These are phyloP conservation scores for Pegoplata infirma DNA, from an alignment of 2,888 invertebrate genomes.

Conservation along the genomic window DNA sequence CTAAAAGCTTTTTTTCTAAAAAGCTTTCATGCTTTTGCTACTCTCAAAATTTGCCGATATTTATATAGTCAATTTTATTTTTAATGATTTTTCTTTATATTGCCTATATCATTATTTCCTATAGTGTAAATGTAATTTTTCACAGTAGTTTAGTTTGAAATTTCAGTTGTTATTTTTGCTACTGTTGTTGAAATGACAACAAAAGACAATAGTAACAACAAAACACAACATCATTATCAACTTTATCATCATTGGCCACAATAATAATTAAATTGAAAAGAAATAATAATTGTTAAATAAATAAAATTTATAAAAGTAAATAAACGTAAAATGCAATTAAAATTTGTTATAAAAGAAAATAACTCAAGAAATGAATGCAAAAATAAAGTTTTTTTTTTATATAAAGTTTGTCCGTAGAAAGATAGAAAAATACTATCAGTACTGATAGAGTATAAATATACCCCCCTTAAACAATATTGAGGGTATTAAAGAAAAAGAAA, in stretches of 20 bases:
- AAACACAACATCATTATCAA: neutral
- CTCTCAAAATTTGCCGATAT: too few relatives aligned
- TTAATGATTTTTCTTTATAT: too few relatives aligned
- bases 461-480: neutral
- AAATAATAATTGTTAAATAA: slow-evolving; percentile 14
- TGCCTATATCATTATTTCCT: too few relatives aligned
- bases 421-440: neutral
- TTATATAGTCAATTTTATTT: too few relatives aligned
- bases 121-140: slow-evolving; percentile 9
- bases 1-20: too few relatives aligned
- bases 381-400: neutral
- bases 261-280: neutral
- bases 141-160: slow-evolving; percentile 6
- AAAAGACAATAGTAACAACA: neutral
- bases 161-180: slow-evolving; percentile 1
- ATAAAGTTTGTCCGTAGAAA: neutral
- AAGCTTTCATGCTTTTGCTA: too few relatives aligned
- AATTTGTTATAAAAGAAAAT: slow-evolving; percentile 36
- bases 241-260: too few relatives aligned
- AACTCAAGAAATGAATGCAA: slow-evolving; percentile 52
- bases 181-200: neutral
- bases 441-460: neutral
- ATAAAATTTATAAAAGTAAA: slow-evolving; percentile 16
- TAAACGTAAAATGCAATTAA: slow-evolving; percentile 26
- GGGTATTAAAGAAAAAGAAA: neutral